Percentiles rank a stretch among this genome's conserved stretches.
These are phyloP conservation scores for Poecile atricapillus DNA, from an alignment of 2,113 vertebrate species.

Conservation along the genomic window DNA sequence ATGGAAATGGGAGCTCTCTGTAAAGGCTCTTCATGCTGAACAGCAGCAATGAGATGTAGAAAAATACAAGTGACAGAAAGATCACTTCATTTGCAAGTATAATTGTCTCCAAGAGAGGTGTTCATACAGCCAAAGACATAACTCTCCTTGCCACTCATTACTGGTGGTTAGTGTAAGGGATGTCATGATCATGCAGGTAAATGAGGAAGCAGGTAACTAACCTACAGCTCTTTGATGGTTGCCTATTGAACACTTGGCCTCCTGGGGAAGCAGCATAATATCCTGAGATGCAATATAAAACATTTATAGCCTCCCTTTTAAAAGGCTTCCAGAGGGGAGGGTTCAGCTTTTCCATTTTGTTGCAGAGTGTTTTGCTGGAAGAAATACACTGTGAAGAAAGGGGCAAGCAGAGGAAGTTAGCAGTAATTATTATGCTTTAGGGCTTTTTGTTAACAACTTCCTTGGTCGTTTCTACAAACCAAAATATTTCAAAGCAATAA, in stretches of 20 bases:
- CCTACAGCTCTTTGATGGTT: neutral
- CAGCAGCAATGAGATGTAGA: neutral
- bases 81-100: neutral
- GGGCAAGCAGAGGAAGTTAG: neutral
- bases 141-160: neutral
- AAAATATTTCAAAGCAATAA: neutral
- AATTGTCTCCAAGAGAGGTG: neutral
- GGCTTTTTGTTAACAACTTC: neutral
- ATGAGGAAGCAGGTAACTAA: conserved; percentile 21
- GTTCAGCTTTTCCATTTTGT: conserved; percentile 27
- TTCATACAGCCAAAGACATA: neutral
- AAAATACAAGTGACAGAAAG: neutral
- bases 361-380: neutral
- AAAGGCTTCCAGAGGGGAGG: conserved; percentile 11
- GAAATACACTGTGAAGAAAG: neutral
- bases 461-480: neutral
- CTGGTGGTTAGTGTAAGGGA: neutral
- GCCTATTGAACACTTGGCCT: neutral
- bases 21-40: neutral
- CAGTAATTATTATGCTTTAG: neutral
- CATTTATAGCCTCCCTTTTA: conserved; percentile 28
- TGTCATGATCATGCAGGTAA: neutral
- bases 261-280: neutral
- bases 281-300: conserved; percentile 22
- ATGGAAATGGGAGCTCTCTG: neutral